Evolutionary conservation across 2,797 vertebrate genomes (phyloP), one percentile per base, ranked within the genome.

Genomic region (Darevskia nairensis): DNA sequence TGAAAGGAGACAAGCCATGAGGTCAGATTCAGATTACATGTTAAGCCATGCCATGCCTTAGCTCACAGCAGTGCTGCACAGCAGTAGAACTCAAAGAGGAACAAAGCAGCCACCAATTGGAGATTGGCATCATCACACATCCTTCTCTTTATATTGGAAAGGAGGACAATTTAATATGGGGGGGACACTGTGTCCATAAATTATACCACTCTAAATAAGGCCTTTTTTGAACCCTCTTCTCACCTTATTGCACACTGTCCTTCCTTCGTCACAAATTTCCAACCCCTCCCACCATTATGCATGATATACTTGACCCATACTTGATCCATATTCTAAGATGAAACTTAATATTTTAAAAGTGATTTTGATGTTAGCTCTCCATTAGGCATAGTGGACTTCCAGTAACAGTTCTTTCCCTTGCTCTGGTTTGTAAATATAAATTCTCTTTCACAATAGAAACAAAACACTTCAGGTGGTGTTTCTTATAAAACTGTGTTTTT

Each of bases 401-500:
- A 74, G 25, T 81, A 77, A 66, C 25, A 50, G 50, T 50, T 68
- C 8, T 59, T 29, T 32, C 25, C 50, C 50, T n/a, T 72, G 29
- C 25, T 81, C 39, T 27, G 46, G 3, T 66, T 87, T 87, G 9
- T 87, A 39, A 23, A 23, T 76, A 61, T 55, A 59, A 32, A 46
- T 50, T 55, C n/a, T 76, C 35, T 50, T 83, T 68, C 61, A 44
- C 59, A 50, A 69, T n/a, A 88, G 75, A 61, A 83, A 35, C 19
- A n/a, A 32, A 88, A 82, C 74, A 77, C 61, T 77, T 83, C 61
- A 83, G 80, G 72, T 80, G n/a, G 44, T 59, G 4, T 35, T 83
- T 88, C 61, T 66, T 88, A 83, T 74, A 88, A 88, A 88, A 25
- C 35, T 29, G 41, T 46, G 72, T 11, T 88, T 77, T 35, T 35